Conservation (phyloP, 2,113 vertebrate genomes). For the Orycteropus afer region DNA sequence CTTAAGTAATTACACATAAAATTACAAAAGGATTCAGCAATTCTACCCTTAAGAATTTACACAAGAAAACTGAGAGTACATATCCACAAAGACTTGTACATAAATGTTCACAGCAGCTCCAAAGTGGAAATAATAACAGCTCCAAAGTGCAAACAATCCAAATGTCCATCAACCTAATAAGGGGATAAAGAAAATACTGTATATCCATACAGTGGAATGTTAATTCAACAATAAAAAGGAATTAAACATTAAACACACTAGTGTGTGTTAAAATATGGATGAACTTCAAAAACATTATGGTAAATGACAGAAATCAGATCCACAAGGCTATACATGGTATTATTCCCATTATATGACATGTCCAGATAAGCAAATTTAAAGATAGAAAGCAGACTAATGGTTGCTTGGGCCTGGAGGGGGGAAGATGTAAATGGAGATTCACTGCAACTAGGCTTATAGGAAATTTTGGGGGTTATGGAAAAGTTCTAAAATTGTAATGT, state of each 20-base stretch:
- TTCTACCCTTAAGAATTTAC: background rate
- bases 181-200: too few relatives aligned
- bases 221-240: too few relatives aligned
- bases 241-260: too few relatives aligned
- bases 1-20: background rate
- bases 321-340: background rate
- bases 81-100: too few relatives aligned
- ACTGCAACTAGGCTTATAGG: background rate
- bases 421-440: background rate
- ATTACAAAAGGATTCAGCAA: conserved; percentile 1
- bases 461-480: background rate
- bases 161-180: background rate
- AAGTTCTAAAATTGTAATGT: background rate
- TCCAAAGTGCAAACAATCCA: too few relatives aligned
- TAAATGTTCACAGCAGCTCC: background rate
- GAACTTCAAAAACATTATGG: background rate
- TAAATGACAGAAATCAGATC: conserved; percentile 13
- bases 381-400: background rate
- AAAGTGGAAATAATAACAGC: too few relatives aligned
- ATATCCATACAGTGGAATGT: too few relatives aligned
- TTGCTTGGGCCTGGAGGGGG: background rate
- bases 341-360: conserved; percentile 6
- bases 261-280: too few relatives aligned
- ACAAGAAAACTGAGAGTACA: background rate
- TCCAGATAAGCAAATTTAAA: background rate